Percentiles rank a stretch among this genome's conserved stretches.
These are phyloP conservation scores for Astyanax mexicanus DNA, from an alignment of 2,797 vertebrate genomes.

Conservation along the genomic window DNA sequence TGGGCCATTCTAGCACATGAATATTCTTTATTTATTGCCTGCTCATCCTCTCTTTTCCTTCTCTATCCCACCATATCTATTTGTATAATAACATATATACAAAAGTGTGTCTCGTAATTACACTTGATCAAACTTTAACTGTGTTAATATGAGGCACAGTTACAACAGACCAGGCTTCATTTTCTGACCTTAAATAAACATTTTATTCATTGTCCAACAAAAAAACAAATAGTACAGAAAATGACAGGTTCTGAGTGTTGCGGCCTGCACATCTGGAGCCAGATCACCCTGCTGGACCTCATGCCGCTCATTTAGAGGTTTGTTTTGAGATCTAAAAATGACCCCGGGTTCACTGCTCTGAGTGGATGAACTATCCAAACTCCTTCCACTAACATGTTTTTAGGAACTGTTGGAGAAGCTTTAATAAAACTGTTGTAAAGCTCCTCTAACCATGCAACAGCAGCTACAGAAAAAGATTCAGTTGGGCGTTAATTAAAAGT, in stretches of 20 bases:
- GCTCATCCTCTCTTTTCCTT: too few relatives aligned
- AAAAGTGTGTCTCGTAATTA: too few relatives aligned
- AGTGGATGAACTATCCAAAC: not conserved
- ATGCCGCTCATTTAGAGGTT: not conserved
- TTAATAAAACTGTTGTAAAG: not conserved
- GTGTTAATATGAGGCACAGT: too few relatives aligned
- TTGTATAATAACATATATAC: too few relatives aligned
- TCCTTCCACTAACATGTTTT: too few relatives aligned
- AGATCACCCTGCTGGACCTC: not conserved
- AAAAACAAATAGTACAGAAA: constrained; percentile 12
- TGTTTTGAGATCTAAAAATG: not conserved
- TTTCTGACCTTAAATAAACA: constrained; percentile 45
- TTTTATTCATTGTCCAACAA: constrained; percentile 46
- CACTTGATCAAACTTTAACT: too few relatives aligned
- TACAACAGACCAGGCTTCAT: not conserved
- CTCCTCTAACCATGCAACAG: not conserved
- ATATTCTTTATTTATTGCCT: too few relatives aligned
- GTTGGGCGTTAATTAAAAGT: not conserved
- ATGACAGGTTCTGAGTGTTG: constrained; percentile 10
- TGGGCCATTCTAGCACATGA: too few relatives aligned
- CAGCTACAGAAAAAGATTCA: not conserved
- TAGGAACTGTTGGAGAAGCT: too few relatives aligned
- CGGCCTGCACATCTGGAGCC: too few relatives aligned
- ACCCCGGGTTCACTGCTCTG: not conserved
- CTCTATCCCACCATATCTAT: too few relatives aligned